Evolutionary conservation across 64 coral and sea anemone species (phyloP).

Genomic region (Pachyseris speciosa): DNA sequence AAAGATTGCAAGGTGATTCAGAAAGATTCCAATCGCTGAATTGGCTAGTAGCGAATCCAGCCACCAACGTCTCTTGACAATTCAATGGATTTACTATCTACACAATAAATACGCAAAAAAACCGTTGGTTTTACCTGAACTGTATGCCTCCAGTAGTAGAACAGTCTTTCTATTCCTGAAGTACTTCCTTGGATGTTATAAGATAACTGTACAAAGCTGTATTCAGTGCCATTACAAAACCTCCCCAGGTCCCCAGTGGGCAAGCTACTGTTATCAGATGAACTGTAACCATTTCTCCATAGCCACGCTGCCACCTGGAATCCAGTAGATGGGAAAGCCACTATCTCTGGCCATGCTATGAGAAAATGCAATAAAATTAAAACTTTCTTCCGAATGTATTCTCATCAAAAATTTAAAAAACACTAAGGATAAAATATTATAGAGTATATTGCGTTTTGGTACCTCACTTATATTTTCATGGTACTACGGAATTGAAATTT

Average conservation of each 20-base stretch:
- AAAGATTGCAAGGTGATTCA: too few species aligned
- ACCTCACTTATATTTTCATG: too few species aligned
- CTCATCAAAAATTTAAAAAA: neutral
- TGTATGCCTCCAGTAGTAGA: neutral
- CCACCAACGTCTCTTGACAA: too few species aligned
- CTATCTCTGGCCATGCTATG: conserved; percentile 17
- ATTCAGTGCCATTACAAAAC: conserved; percentile 14
- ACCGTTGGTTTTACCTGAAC: neutral
- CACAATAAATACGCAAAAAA: neutral
- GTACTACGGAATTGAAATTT: too few species aligned
- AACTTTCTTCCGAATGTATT: neutral
- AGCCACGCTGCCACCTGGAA: conserved; percentile 35
- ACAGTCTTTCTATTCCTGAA: neutral
- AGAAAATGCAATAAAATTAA: neutral
- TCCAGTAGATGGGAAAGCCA: conserved; percentile 4
- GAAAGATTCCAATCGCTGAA: too few species aligned
- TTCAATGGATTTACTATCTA: neutral
- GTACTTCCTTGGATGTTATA: neutral
- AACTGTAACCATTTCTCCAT: conserved; percentile 36
- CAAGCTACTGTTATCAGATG: neutral
- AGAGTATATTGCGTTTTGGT: too few species aligned
- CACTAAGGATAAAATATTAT: too few species aligned
- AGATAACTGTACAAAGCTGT: conserved; percentile 36
- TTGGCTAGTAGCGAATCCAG: too few species aligned
- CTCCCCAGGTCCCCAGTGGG: neutral